Evolutionary conservation across 2,888 invertebrate species (phyloP), one percentile per base, ranked within the genome.

Genomic region (Hedya salicella): DNA sequence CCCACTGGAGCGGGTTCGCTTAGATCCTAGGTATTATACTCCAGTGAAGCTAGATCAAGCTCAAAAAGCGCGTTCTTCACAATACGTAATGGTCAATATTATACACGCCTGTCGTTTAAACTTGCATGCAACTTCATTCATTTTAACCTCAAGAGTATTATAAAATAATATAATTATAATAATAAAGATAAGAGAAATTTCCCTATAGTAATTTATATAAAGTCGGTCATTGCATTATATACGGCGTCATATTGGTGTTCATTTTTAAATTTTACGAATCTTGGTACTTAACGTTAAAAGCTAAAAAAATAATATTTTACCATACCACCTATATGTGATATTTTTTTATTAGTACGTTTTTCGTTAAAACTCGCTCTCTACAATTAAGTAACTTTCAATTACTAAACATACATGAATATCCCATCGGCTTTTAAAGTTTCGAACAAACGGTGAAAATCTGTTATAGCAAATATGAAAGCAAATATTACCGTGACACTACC

Each of bases 261-360:
- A 52, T 61, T 42, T 57, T 50, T 61, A 61, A 19, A 42, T 61
- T 30, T 40, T 40, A 50, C n/a, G 52, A 52, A 44, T 14, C 17
- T 54, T 56, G 56, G 57, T 67, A 62, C 68, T 68, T 62, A 61
- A 56, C 74, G 70, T 74, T 76, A 72, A 73, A 71, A 79, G 81
- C 79, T 78, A 77, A 78, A 79, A 80, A 83, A 83, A 89, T 89
- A 1, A 56, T 46, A 89, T 89, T 89, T 88, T 88, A 88, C 80
- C 82, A 84, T 84, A 88, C 89, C 88, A 90, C 86, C 89, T 85
- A 84, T 81, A 82, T 89, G 89, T 90, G 90, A 91, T 90, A 90
- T 90, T 88, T 88, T 86, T 79, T 83, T 83, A 73, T 76, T 79
- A 75, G 75, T 73, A 72, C 72, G 74, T 73, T 79, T 81, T 80